Conservation (phyloP, 2,113 vertebrate species). For the Pachypanchax playfairii region DNA sequence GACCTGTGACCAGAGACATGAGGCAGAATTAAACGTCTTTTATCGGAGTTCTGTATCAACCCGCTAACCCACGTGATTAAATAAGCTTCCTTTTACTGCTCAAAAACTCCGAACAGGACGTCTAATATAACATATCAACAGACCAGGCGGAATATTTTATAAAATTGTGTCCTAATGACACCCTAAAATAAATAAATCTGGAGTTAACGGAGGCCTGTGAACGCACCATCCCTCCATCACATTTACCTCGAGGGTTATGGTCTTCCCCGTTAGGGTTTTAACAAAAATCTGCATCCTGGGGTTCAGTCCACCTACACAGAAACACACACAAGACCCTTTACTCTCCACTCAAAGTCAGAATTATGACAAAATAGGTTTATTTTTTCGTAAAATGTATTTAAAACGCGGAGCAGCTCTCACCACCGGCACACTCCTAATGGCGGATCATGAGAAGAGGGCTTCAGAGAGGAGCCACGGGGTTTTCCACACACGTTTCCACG, state of each 20-base stretch:
- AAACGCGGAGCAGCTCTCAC: constrained; percentile 51
- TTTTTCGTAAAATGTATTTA: rapidly evolving
- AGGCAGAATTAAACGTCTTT: not conserved
- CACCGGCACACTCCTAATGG: constrained; percentile 81
- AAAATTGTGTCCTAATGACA: not conserved
- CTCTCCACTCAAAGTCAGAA: rapidly evolving
- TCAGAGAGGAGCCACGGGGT: constrained; percentile 73
- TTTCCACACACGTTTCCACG: constrained; percentile 71
- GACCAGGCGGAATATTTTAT: not conserved
- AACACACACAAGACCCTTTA: not conserved
- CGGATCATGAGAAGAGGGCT: constrained; percentile 83
- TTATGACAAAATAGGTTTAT: rapidly evolving
- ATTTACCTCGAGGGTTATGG: constrained; percentile 93
- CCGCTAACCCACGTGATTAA: constrained; percentile 55
- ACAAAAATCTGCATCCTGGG: constrained; percentile 97
- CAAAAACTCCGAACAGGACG: not conserved
- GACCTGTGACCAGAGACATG: constrained; percentile 79
- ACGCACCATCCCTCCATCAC: constrained; percentile 16
- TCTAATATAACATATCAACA: not conserved
- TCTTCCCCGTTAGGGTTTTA: constrained; percentile 99
- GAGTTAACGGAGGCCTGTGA: not conserved
- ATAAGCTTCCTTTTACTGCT: not conserved
- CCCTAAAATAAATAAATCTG: rapidly evolving
- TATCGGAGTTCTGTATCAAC: not conserved
- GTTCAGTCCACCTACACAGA: constrained; percentile 75